These are phyloP conservation scores for roundworm (Caenorhabditis elegans) DNA, from an alignment of 1,140 invertebrate species.

Conservation along the genomic window DNA sequence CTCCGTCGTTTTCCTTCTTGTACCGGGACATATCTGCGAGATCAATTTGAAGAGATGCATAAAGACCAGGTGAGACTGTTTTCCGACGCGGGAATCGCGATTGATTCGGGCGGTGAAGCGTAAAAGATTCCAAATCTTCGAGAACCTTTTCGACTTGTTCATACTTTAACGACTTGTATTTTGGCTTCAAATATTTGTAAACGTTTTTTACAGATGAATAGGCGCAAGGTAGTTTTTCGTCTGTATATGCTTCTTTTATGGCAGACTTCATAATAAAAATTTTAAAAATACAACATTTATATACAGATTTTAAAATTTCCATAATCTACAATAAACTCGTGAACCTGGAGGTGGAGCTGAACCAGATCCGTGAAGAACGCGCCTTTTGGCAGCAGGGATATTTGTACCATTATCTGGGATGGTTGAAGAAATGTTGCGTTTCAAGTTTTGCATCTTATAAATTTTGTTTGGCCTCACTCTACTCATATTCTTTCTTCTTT, in stretches of 20 bases:
- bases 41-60: not conserved
- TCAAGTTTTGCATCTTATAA: not conserved
- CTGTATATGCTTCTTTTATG: not conserved
- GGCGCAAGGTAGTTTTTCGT: not conserved
- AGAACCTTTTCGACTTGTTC: not conserved
- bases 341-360: not conserved
- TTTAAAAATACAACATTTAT: not conserved
- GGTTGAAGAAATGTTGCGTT: not conserved
- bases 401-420: not conserved
- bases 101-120: not conserved
- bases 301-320: not conserved
- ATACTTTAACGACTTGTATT: not conserved
- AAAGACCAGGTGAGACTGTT: not conserved
- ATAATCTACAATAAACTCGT: not conserved
- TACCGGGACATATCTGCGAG: not conserved
- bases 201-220: not conserved
- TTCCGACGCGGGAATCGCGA: not conserved
- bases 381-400: not conserved
- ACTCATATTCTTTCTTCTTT: not conserved
- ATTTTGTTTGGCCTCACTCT: too few relatives aligned
- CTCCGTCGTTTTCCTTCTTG: not conserved
- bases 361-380: not conserved
- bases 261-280: not conserved
- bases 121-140: not conserved
- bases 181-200: not conserved